Base-by-base conservation (phyloP, 2,888 invertebrate genomes). In the Aleiodes alternator region DNA sequence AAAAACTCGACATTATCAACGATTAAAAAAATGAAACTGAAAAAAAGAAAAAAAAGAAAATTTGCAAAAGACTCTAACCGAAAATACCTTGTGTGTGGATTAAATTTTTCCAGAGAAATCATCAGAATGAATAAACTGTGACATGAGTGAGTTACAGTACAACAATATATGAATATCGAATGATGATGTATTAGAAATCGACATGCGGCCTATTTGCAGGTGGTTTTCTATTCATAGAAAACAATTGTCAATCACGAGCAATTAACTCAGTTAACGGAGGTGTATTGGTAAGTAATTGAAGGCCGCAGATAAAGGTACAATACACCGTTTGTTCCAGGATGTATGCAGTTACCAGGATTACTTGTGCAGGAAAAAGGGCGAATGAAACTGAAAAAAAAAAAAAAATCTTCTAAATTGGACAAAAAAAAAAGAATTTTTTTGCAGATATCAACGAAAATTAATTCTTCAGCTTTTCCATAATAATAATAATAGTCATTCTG, bases 191-290 rank as follows among this genome's bases (percentile, higher is more conserved):
- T 88, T 87, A 87, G 88, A 87, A 86, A 83, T 85, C 83, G 87
- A 85, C 86, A 87, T 85, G 88, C 87, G 87, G 88, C 87, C 88
- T 87, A 68, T 88, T 88, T 88, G 88, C 88, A 89, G 88, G 88
- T 88, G 87, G 84, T 86, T 84, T 81, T 79, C 78, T 78, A 75
- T 73, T 82, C 81, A 80, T 79, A 69, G 71, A 78, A 73, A 74
- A 64, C 75, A 76, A 73, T 74, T 51, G 76, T 78, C 73, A 79
- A 78, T 75, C 72, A 76, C 79, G 75, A 68, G 68, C 68, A 64
- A 78, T 78, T 53, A 72, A 64, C 64, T 68, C 53, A 53, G 31
- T 68, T 34, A 9, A 76, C 57, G 76, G 84, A 84, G 73, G 80
- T 84, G 83, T 85, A 82, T 83, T 87, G 87, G 88, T 89, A 89